Percentiles rank a stretch among this genome's conserved stretches.
These are phyloP conservation scores for Montipora efflorescens DNA, from an alignment of 64 coral and sea anemone species.

Conservation along the genomic window DNA sequence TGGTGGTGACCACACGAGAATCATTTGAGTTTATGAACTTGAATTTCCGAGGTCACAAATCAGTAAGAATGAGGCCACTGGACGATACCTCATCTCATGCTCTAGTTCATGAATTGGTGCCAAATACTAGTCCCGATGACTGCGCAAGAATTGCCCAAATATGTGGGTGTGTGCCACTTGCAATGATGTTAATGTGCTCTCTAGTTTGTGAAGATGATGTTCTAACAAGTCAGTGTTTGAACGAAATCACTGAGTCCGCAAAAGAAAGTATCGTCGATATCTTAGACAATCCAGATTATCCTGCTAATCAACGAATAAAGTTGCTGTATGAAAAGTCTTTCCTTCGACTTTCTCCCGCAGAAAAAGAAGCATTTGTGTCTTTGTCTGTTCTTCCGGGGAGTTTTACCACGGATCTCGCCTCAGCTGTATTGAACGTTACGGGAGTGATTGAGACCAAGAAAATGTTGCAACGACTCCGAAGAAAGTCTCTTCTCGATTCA, in stretches of 20 bases:
- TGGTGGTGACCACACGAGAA: slow-evolving; percentile 3
- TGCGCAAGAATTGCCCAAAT: background rate
- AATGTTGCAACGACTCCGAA: slow-evolving; percentile 4
- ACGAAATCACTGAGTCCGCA: background rate
- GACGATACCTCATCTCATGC: background rate
- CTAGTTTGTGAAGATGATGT: background rate
- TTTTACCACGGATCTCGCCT: slow-evolving; percentile 32
- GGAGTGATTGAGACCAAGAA: background rate
- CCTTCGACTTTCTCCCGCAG: background rate
- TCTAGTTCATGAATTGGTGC: background rate
- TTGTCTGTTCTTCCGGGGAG: slow-evolving; percentile 10
- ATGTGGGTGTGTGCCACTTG: background rate
- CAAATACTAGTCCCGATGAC: background rate
- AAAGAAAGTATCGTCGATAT: background rate
- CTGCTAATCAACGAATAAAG: background rate
- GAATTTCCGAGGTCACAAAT: background rate
- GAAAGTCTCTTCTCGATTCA: slow-evolving; percentile 45
- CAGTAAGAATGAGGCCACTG: slow-evolving; percentile 11
- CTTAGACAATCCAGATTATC: slow-evolving; percentile 15
- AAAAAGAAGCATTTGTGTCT: slow-evolving; percentile 29
- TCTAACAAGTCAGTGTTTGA: background rate
- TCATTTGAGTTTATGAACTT: slow-evolving; percentile 23
- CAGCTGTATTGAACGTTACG: slow-evolving; percentile 2
- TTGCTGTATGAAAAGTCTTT: slow-evolving; percentile 6
- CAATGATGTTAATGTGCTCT: background rate